phyloP scores from a whole-genome alignment of 2,113 vertebrate species.

The Pseudonaja textilis region DNA sequence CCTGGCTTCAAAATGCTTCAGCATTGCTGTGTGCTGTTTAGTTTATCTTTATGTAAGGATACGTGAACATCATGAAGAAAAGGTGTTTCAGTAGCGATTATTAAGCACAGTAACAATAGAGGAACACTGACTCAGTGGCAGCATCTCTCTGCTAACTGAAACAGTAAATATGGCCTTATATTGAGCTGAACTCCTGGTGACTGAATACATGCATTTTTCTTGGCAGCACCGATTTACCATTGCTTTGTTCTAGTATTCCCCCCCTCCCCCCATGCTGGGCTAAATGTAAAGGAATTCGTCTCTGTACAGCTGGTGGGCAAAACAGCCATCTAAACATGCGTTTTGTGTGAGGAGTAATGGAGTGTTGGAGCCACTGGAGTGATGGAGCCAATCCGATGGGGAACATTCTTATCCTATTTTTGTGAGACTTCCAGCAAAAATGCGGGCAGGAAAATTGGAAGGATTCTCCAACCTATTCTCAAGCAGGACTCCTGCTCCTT shows the following conservation, averaged over 20 bases:
- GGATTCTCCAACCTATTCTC: background rate
- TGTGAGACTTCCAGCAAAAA: background rate
- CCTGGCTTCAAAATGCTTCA: background rate
- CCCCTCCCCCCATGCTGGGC: background rate
- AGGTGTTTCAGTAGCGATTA: background rate
- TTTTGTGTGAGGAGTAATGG: background rate
- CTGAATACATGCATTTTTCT: background rate
- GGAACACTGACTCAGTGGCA: background rate
- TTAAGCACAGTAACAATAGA: background rate
- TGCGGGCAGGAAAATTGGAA: background rate
- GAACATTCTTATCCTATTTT: background rate
- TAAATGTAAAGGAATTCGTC: background rate
- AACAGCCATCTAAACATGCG: background rate
- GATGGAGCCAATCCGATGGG: background rate
- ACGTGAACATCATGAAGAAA: background rate
- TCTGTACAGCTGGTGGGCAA: background rate
- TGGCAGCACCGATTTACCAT: background rate
- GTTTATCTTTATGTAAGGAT: background rate
- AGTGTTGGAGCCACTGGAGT: background rate
- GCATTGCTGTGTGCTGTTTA: background rate
- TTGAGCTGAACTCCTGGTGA: background rate
- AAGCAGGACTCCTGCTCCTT: background rate
- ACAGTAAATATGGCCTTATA: background rate
- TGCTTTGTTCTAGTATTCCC: background rate
- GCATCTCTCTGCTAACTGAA: background rate